A percentile compares a stretch with the other conserved stretches of the same genome.
Evolutionary conservation across 37 sponge, comb jelly and placozoan species (phyloP).

Genomic region (Cliona cf. orientalis): DNA sequence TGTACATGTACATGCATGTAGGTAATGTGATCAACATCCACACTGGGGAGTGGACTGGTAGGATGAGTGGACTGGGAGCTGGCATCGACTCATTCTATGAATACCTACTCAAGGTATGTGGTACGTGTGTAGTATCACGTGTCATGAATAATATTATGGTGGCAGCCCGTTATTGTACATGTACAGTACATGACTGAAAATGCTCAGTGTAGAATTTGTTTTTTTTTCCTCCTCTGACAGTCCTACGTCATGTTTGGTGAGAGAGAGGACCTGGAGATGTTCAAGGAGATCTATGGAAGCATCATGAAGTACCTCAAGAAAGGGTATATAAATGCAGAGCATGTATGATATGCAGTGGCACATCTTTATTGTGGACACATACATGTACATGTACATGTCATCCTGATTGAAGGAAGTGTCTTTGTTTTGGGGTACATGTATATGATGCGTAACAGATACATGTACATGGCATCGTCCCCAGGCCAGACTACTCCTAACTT

Average conservation of each 20-base stretch:
- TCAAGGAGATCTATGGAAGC: slow-evolving; percentile 74
- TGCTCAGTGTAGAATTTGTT: too few relatives aligned
- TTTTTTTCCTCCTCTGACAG: slow-evolving; percentile 26
- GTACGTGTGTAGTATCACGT: too few relatives aligned
- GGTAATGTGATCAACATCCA: slow-evolving; percentile 89
- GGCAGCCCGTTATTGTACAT: too few relatives aligned
- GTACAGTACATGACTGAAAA: too few relatives aligned
- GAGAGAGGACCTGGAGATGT: slow-evolving; percentile 87
- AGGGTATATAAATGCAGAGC: slow-evolving; percentile 51
- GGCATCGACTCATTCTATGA: slow-evolving; percentile 99
- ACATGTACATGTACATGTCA: too few relatives aligned
- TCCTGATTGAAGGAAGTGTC: too few relatives aligned
- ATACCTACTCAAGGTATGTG: slow-evolving; percentile 89
- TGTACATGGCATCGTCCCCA: too few relatives aligned
- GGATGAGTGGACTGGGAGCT: slow-evolving; percentile 94
- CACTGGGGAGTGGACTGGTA: slow-evolving; percentile 84
- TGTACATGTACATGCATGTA: slow-evolving; percentile 14
- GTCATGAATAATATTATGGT: too few relatives aligned
- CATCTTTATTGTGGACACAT: too few relatives aligned
- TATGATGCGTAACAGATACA: too few relatives aligned
- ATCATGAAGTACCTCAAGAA: slow-evolving; percentile 82
- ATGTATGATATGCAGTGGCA: background rate
- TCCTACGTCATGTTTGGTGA: slow-evolving; percentile 94
- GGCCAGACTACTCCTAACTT: too few relatives aligned
- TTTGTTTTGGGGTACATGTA: too few relatives aligned